Percentiles rank a stretch among this genome's conserved stretches.
phyloP scores from a whole-genome alignment of 2,888 invertebrate genomes.

The Entomobrya proxima region DNA sequence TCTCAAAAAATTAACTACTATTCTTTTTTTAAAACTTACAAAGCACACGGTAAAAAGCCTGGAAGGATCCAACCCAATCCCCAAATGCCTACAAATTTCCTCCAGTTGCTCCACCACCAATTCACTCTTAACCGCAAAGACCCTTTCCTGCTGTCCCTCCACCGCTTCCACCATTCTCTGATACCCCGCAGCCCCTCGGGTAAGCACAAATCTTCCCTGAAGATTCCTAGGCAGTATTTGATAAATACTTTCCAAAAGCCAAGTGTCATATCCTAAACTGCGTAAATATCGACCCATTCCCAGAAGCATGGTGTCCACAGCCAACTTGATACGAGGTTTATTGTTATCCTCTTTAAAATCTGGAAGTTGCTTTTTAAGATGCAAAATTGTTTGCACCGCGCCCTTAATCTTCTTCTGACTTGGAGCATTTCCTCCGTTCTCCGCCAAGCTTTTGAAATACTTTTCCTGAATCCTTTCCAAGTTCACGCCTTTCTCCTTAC shows the following conservation, averaged over 20 bases:
- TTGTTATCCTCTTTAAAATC: too few species aligned
- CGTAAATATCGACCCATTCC: conserved; percentile 82
- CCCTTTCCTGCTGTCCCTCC: not conserved
- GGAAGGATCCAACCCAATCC: conserved; percentile 81
- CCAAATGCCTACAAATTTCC: conserved; percentile 83
- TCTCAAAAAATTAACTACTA: not conserved
- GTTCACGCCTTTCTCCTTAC: conserved; percentile 1
- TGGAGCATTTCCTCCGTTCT: not conserved
- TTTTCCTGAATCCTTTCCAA: conserved; percentile 37
- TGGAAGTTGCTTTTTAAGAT: too few species aligned
- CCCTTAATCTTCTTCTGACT: conserved; percentile 1
- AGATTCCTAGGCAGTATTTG: too few species aligned
- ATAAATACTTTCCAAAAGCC: conserved; percentile 79
- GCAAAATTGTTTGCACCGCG: conserved; percentile 31
- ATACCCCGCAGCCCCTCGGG: conserved; percentile 81
- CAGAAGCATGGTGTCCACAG: conserved; percentile 82
- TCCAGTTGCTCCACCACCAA: conserved; percentile 82
- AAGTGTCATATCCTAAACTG: conserved; percentile 82
- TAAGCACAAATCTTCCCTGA: too few species aligned
- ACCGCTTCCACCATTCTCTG: conserved; percentile 74
- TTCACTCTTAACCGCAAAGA: conserved; percentile 75
- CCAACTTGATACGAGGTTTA: conserved; percentile 76
- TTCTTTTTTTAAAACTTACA: conserved; percentile 80
- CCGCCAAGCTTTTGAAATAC: not conserved
- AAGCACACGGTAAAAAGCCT: conserved; percentile 86